Percentiles rank a stretch among this genome's conserved stretches.
phyloP scores from a whole-genome alignment of 37 sponge, comb jelly and placozoan genomes.

The Halichondria panicea region DNA sequence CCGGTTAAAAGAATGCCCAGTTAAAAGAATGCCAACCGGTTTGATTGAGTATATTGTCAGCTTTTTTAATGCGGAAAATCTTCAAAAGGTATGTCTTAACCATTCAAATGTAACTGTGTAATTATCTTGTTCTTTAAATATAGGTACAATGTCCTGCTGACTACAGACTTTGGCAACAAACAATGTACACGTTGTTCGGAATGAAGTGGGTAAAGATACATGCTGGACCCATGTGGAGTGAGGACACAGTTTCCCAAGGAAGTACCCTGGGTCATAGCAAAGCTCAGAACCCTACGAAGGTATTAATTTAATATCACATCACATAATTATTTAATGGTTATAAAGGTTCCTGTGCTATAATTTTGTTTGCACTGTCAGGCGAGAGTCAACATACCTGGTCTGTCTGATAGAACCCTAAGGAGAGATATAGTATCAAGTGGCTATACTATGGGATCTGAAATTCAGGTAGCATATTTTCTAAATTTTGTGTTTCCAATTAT shows the following conservation, averaged over 20 bases:
- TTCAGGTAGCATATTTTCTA: not conserved
- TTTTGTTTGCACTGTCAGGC: not conserved
- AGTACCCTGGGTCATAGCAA: not conserved
- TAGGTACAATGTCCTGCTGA: conserved; percentile 17
- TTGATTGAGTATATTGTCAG: conserved; percentile 19
- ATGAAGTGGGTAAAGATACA: not conserved
- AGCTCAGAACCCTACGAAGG: not conserved
- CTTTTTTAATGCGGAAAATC: not conserved
- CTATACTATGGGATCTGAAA: conserved; percentile 2
- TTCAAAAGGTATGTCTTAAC: not conserved
- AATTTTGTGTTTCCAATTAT: not conserved
- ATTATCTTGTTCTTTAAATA: not conserved
- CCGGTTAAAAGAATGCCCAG: conserved; percentile 17
- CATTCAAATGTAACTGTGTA: conserved; percentile 1
- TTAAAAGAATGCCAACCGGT: conserved; percentile 20
- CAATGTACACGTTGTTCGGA: conserved; percentile 11
- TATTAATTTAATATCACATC: not conserved
- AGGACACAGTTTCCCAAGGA: conserved; percentile 6
- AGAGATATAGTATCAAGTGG: conserved; percentile 7
- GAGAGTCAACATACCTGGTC: not conserved
- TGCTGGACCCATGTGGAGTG: conserved; percentile 13
- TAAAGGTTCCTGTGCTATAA: not conserved
- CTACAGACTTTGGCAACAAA: conserved; percentile 8
- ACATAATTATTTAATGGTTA: not conserved
- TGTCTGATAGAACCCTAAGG: not conserved